Evolutionary conservation across 2,113 vertebrate genomes (phyloP).

Genomic region (Rhinoderma darwinii): DNA sequence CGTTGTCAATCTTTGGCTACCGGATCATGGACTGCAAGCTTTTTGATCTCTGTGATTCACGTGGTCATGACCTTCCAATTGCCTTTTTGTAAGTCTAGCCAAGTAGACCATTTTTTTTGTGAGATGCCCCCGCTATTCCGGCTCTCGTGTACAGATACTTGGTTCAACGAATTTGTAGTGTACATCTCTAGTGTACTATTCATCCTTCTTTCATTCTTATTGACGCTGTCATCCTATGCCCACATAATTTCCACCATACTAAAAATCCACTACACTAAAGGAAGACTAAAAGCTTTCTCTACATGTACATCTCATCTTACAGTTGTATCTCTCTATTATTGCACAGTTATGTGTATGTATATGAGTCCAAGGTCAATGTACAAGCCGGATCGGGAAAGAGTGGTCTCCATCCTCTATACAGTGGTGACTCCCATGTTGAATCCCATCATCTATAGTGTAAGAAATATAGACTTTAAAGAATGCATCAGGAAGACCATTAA

Average conservation of each 20-base stretch:
- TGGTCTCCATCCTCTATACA: background rate
- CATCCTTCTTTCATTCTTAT: background rate
- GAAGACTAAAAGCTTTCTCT: slow-evolving; percentile 54
- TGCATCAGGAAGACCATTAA: too few species aligned
- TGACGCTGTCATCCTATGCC: slow-evolving; percentile 12
- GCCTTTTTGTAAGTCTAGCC: background rate
- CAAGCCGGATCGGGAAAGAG: background rate
- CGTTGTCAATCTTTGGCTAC: background rate
- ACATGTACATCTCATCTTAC: slow-evolving; percentile 25
- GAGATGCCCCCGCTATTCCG: slow-evolving; percentile 8
- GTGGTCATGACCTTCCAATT: background rate
- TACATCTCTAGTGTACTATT: slow-evolving; percentile 59
- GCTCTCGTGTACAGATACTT: slow-evolving; percentile 1
- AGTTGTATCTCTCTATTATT: slow-evolving; percentile 33
- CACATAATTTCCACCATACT: slow-evolving; percentile 6
- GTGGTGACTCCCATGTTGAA: slow-evolving; percentile 6
- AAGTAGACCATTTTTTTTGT: background rate
- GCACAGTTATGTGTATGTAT: slow-evolving; percentile 33
- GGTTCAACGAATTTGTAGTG: background rate
- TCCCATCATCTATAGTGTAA: slow-evolving; percentile 37
- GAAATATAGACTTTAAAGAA: slow-evolving; percentile 30
- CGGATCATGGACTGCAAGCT: background rate
- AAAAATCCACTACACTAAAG: background rate
- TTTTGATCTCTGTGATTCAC: background rate
- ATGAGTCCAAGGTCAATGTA: background rate